Conservation (phyloP, 2,113 vertebrate genomes). For the Hippoglossus stenolepis region DNA sequence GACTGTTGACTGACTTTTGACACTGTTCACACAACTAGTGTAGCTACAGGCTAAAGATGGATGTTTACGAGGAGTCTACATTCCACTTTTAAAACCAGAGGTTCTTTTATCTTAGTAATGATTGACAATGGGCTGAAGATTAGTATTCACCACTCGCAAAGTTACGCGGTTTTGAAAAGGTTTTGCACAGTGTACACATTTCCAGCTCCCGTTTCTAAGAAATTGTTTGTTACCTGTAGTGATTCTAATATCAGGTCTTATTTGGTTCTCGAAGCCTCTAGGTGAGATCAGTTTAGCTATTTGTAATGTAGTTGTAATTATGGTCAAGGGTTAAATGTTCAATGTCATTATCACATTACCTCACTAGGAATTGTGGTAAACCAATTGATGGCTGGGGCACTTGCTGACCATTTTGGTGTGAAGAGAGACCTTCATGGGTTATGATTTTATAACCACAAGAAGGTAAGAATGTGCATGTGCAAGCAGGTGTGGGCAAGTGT, state of each 20-base stretch:
- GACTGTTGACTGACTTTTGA: too few relatives aligned
- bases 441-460: slow-evolving; percentile 22
- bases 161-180: slow-evolving; percentile 4
- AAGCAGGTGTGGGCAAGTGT: slow-evolving; percentile 9
- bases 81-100: not conserved
- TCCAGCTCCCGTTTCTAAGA: not conserved
- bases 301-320: not conserved
- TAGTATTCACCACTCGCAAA: not conserved
- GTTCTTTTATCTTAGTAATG: not conserved
- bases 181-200: not conserved
- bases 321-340: slow-evolving; percentile 13
- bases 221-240: not conserved
- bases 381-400: not conserved
- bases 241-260: not conserved
- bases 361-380: slow-evolving; percentile 21
- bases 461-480: slow-evolving; percentile 21
- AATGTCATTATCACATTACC: slow-evolving; percentile 5
- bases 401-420: slow-evolving; percentile 2
- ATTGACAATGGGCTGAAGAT: not conserved
- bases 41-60: too few relatives aligned
- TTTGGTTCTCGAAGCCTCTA: not conserved
- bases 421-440: not conserved
- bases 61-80: too few relatives aligned
- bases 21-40: too few relatives aligned
- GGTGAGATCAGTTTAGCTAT: slow-evolving; percentile 1